Evolutionary conservation across 2,113 vertebrate species (phyloP), one percentile per base, ranked within the genome.

Genomic region (Oncorhynchus mykiss): DNA sequence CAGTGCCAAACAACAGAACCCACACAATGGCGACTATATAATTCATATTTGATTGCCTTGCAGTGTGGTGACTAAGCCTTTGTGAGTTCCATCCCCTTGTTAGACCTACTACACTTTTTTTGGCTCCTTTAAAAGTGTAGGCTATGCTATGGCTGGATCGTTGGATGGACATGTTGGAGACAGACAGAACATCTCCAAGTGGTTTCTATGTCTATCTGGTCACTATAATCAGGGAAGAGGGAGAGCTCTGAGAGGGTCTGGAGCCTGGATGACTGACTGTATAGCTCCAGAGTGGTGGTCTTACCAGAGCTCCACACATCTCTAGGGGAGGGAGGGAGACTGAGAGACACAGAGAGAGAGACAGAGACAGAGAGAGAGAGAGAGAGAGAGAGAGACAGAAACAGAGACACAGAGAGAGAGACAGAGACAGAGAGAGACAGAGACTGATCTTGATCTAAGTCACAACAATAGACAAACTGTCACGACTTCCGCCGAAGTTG

Each of bases 261-360:
- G 86, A 86, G 87, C 57, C 88, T 79, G 80, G 78, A 80, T 88
- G 86, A 81, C 87, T 74, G 85, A 80, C 87, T 84, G 62, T 34
- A 64, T 80, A n/a, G 11, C 71, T 82, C 71, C 80, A 74, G 71
- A 87, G 80, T 69, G 80, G 82, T 79, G 80, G 86, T 86, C 86
- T 75, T 82, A 87, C 87, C 86, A 68, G 75, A 85, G 72, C 69
- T 1, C 59, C 4, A 73, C 1, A 1, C 51, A 76, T 84, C 82
- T 79, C 79, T n/a, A 59, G 82, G 86, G 82, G 82, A 5, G 67
- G 39, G 54, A 1, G 70, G 69, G 70, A 65, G 62, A 67, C 6
- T 0, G 34, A 5, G 34, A 7, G 6, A 31, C 29, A 31, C 5
- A 31, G 31, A 31, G 31, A 31, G 1, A 34, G 1, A 34, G 31